phyloP scores from a whole-genome alignment of 2,797 vertebrate genomes.

The Antennarius maculatus region DNA sequence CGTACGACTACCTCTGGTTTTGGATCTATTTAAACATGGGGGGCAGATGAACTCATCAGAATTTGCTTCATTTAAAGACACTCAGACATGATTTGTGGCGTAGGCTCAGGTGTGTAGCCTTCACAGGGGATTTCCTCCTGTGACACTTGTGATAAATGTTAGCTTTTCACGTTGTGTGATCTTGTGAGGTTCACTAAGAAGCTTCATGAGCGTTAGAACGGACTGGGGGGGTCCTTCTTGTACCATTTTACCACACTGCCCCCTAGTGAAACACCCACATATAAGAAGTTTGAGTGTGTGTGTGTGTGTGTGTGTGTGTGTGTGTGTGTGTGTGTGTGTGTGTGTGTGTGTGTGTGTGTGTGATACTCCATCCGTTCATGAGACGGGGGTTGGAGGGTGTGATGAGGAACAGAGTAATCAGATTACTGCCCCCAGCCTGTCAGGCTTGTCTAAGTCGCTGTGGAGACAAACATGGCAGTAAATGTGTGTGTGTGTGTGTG shows the following conservation, averaged over 20 bases:
- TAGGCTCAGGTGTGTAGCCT: background rate
- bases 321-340: background rate
- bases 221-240: background rate
- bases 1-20: background rate
- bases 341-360: background rate
- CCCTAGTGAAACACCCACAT: conserved; percentile 45
- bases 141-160: conserved; percentile 20
- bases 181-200: conserved; percentile 8
- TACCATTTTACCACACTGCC: conserved; percentile 49
- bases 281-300: background rate
- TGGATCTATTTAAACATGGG: background rate
- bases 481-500: conserved; percentile 5
- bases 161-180: conserved; percentile 18
- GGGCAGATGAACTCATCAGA: background rate
- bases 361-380: conserved; percentile 24
- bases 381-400: conserved; percentile 25
- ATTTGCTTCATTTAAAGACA: background rate
- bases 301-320: conserved; percentile 6
- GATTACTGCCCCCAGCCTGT: conserved; percentile 39
- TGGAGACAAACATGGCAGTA: conserved; percentile 34
- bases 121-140: conserved; percentile 14
- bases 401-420: conserved; percentile 47
- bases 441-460: conserved; percentile 39
- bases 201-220: conserved; percentile 7
- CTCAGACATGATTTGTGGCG: background rate